These are phyloP conservation scores for Polyploca ridens DNA, from an alignment of 2,888 invertebrate species.

Conservation along the genomic window DNA sequence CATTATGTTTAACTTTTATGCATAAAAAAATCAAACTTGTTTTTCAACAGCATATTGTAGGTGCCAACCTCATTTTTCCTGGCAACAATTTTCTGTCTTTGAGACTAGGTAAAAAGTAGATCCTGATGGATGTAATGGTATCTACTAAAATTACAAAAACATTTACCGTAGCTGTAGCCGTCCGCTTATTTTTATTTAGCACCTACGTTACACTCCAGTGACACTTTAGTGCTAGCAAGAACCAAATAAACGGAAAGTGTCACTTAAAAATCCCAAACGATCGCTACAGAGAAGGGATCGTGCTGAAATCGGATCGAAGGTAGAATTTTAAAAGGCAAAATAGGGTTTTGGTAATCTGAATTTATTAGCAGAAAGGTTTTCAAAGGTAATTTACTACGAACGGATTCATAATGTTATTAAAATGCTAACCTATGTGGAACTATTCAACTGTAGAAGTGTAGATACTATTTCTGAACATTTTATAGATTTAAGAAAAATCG, in stretches of 20 bases:
- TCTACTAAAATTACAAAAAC: background rate
- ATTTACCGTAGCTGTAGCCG: background rate
- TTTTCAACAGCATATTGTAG: too few relatives aligned
- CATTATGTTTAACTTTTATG: too few relatives aligned
- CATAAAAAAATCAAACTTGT: too few relatives aligned
- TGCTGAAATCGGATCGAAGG: conserved; percentile 1
- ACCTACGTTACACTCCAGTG: conserved; percentile 11
- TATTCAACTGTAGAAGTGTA: too few relatives aligned
- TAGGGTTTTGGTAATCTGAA: too few relatives aligned
- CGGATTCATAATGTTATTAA: too few relatives aligned
- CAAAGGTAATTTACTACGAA: too few relatives aligned
- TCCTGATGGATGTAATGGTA: background rate
- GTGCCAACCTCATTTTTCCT: too few relatives aligned
- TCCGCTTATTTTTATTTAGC: background rate
- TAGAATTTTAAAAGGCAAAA: too few relatives aligned
- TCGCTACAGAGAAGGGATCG: background rate
- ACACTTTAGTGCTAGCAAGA: conserved; percentile 6
- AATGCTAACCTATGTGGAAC: too few relatives aligned
- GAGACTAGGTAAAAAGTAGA: background rate
- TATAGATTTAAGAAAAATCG: background rate
- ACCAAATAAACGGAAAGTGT: conserved; percentile 10
- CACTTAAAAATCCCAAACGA: conserved; percentile 9
- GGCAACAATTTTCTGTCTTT: background rate
- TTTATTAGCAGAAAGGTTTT: too few relatives aligned
- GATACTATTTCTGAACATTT: too few relatives aligned